phyloP scores from a whole-genome alignment of 1,140 invertebrate genomes.

The Hycleus cichorii region DNA sequence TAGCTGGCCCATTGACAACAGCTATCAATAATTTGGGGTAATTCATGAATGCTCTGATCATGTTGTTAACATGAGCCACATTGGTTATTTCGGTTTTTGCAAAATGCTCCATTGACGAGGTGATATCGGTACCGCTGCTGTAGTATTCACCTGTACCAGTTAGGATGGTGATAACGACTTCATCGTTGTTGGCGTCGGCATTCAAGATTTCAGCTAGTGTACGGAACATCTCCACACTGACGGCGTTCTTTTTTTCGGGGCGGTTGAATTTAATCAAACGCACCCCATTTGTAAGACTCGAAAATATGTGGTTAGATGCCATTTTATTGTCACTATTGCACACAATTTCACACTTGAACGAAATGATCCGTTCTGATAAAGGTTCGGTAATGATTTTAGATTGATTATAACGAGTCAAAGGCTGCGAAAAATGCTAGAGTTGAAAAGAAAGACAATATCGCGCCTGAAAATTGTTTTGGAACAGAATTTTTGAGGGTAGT shows the following conservation, averaged over 20 bases:
- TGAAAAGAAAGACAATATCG: too few species aligned
- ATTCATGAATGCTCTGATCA: conserved; percentile 72
- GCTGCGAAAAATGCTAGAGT: too few species aligned
- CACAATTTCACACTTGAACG: too few species aligned
- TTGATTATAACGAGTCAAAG: too few species aligned
- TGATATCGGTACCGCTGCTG: conserved; percentile 84
- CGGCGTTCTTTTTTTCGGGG: conserved; percentile 71
- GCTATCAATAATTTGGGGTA: conserved; percentile 86
- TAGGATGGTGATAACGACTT: conserved; percentile 56
- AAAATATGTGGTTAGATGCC: too few species aligned
- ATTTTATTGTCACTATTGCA: too few species aligned
- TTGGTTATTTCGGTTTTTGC: neutral
- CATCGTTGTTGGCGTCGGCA: conserved; percentile 57
- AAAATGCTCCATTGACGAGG: conserved; percentile 11
- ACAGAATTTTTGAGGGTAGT: too few species aligned
- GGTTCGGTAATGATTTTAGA: too few species aligned
- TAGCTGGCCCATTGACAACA: conserved; percentile 88
- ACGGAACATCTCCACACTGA: conserved; percentile 63
- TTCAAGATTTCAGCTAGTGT: conserved; percentile 56
- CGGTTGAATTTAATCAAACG: conserved; percentile 64
- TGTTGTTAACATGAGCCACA: conserved; percentile 40
- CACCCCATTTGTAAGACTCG: conserved; percentile 43
- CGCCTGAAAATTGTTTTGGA: too few species aligned
- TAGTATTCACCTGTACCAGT: conserved; percentile 76
- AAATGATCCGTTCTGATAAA: too few species aligned